Base-by-base conservation (phyloP, 2,888 invertebrate genomes). In the Campoplex nolae region DNA sequence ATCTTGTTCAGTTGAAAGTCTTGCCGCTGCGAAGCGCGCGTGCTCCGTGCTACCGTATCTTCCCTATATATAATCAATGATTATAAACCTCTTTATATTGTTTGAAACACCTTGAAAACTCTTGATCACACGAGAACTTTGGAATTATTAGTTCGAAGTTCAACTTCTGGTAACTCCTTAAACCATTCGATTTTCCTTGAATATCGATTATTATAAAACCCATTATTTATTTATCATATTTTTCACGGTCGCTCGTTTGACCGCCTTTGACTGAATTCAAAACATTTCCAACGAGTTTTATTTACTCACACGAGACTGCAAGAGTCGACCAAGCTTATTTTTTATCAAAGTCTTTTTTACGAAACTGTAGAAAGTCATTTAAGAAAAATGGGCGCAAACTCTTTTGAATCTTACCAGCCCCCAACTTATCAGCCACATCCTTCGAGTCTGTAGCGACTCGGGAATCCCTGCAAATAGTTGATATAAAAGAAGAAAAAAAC, bases 271-370 rank as follows among this genome's bases (percentile, higher is more conserved):
- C 78, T 79, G 84, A 79, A 68, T 56, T 16, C 4, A 32, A 62
- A n/a, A 48, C 56, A 68, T 84, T 84, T 79, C 68, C 74, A 67
- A 67, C 45, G 62, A 80, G 35, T 62, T 74, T 79, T 11, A 42
- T 68, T 51, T 32, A 71, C 45, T 76, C 16, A 28, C 58, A 70
- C 62, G 18, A 76, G 18, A 80, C 45, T 42, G 42, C 18, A 11
- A 48, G 42, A 54, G 32, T 76, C 65, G 68, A 70, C 65, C 76
- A 76, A 75, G 58, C 54, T 75, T 76, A 58, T 35, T 78, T 77
- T 76, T 68, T 67, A 48, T 62, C 58, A n/a, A 62, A 75, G 32
- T 71, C 65, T 83, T 79, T 82, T 86, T 38, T 80, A 81, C 73
- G 73, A 83, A 62, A 73, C 18, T 80, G 38, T 78, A 74, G 48